Percentiles rank a stretch among this genome's conserved stretches.
phyloP scores from a whole-genome alignment of 2,113 vertebrate genomes.

The Nasalis larvatus region DNA sequence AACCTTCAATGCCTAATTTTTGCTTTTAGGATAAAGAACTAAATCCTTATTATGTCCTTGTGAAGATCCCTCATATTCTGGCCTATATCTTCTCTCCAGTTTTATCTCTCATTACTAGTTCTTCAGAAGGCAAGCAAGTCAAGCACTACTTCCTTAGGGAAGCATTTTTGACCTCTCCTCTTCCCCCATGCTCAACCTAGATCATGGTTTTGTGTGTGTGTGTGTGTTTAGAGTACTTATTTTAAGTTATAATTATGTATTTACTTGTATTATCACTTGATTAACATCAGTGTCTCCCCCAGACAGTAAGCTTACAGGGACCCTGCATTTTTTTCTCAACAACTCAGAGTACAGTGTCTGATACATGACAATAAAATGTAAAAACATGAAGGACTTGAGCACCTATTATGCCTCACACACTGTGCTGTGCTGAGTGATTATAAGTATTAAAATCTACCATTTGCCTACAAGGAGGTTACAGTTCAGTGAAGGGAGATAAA shows the following conservation, averaged over 20 bases:
- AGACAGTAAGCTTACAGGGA: neutral
- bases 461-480: neutral
- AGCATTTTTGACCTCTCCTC: neutral
- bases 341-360: neutral
- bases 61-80: neutral
- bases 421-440: neutral
- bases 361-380: neutral
- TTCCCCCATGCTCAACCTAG: neutral
- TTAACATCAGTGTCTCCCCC: neutral
- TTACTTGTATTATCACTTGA: neutral
- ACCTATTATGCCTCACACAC: neutral
- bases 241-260: neutral
- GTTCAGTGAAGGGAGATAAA: neutral
- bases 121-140: neutral
- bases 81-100: neutral
- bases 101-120: neutral
- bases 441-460: neutral
- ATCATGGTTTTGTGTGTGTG: neutral
- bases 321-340: neutral
- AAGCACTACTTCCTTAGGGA: neutral
- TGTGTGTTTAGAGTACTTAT: neutral
- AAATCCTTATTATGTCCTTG: neutral
- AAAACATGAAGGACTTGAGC: neutral
- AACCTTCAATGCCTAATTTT: neutral
- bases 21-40: slow-evolving; percentile 4